phyloP scores from a whole-genome alignment of 2,113 vertebrate genomes.

The Sander vitreus region DNA sequence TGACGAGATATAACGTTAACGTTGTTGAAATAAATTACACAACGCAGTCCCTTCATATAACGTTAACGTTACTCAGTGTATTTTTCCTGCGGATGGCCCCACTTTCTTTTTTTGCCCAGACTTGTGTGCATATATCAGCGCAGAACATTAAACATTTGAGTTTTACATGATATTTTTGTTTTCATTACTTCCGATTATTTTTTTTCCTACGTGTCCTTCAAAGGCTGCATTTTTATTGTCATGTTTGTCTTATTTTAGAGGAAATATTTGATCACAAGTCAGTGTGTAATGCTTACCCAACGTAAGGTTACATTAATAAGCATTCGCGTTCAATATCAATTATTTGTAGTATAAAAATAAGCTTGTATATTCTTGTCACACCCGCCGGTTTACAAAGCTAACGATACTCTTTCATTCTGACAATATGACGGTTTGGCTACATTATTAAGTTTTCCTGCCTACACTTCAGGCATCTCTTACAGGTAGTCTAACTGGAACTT shows the following conservation, averaged over 20 bases:
- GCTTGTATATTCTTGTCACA: not conserved
- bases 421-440: not conserved
- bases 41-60: not conserved
- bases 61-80: not conserved
- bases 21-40: not conserved
- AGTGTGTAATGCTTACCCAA: not conserved
- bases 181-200: not conserved
- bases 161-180: too few species aligned
- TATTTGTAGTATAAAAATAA: not conserved
- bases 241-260: not conserved
- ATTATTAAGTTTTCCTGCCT: not conserved
- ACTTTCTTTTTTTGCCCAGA: not conserved
- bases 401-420: not conserved
- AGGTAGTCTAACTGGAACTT: constrained; percentile 34
- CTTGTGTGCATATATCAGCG: not conserved
- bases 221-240: too few species aligned
- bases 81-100: not conserved
- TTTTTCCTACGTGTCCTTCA: not conserved
- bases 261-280: not conserved
- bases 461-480: not conserved
- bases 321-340: not conserved
- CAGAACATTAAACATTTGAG: not conserved
- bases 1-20: not conserved
- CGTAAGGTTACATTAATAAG: not conserved
- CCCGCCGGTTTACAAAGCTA: not conserved